Base-by-base conservation (phyloP, 1,140 invertebrate species). In the Nomia melanderi region DNA sequence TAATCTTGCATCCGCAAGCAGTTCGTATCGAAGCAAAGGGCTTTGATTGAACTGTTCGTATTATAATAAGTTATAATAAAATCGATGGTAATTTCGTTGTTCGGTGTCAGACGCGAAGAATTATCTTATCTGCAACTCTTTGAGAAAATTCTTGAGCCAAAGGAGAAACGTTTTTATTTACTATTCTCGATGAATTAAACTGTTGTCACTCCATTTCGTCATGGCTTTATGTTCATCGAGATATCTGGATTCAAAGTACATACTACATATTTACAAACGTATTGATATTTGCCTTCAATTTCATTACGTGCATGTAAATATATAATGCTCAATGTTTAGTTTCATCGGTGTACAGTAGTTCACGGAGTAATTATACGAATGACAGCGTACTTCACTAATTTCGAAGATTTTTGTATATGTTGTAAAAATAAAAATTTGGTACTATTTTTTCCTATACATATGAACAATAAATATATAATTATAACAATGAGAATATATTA, bases 81-180 rank as follows among this genome's bases (percentile, higher is more conserved):
- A 31, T 75, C 53, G 25, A 75, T 75, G 72, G 63, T 63, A 66
- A 75, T 75, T 75, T 74, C 62, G 72, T 75, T 74, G 72, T 39
- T 31, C 27, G 27, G 8, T 59, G 27, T 1, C n/a, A 23, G 29
- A 33, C 3, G 1, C 1, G 1, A 12, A 29, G 36, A 39, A 39
- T 39, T 6, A 31, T 20, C 14, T 8, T 65, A 31, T n/a, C 3
- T 9, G 6, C 20, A 2, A 20, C 17, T 17, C 31, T 31, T 20
- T 60, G 54, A 25, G 27, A 25, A 27, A 23, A 14, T 29, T 0
- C 14, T 11, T 7, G 41, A 1, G n/a, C 36, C n/a, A 39, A 29
- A 36, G 5, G 23, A 73, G n/a, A 27, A 17, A 1, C n/a, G 7
- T 0, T 63, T 53, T 72, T 27, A 29, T 33, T 71, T 23, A 1